A percentile compares a stretch with the other conserved stretches of the same genome.
Conservation (phyloP, 2,888 invertebrate species). For the Dryomyza anilis region DNA sequence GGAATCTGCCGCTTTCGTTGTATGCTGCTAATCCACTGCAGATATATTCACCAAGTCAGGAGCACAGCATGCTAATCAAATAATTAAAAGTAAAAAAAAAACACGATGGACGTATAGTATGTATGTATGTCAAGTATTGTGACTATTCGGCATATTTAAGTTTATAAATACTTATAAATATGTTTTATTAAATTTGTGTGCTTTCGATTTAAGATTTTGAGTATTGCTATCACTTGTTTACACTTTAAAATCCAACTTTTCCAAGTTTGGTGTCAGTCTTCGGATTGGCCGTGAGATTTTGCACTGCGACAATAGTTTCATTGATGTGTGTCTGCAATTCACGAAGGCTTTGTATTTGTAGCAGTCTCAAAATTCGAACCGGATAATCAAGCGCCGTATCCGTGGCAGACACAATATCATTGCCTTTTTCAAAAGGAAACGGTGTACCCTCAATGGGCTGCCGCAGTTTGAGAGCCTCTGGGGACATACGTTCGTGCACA, state of each 20-base stretch:
- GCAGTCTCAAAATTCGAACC: constrained; percentile 76
- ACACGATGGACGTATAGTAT: too few species aligned
- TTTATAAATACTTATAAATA: background rate
- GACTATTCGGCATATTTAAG: too few species aligned
- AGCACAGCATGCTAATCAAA: constrained; percentile 49
- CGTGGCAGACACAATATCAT: constrained; percentile 66
- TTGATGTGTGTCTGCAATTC: constrained; percentile 90
- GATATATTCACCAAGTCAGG: constrained; percentile 69
- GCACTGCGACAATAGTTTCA: constrained; percentile 90
- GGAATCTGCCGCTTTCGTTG: constrained; percentile 94
- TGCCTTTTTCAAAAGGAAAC: constrained; percentile 70
- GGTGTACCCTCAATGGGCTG: constrained; percentile 64
- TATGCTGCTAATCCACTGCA: constrained; percentile 89
- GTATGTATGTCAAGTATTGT: too few species aligned
- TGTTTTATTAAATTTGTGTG: background rate
- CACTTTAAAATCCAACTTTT: constrained; percentile 73
- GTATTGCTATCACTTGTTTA: background rate
- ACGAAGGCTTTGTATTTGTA: constrained; percentile 67
- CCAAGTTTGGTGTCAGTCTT: constrained; percentile 94
- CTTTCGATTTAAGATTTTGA: background rate
- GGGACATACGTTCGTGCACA: constrained; percentile 66
- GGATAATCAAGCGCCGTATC: constrained; percentile 72
- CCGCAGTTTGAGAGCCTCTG: constrained; percentile 61
- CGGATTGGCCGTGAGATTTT: constrained; percentile 92
- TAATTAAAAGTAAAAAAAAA: too few species aligned